A percentile compares a stretch with the other conserved stretches of the same genome.
Evolutionary conservation across 2,797 vertebrate genomes (phyloP).

Genomic region (Erithacus rubecula): DNA sequence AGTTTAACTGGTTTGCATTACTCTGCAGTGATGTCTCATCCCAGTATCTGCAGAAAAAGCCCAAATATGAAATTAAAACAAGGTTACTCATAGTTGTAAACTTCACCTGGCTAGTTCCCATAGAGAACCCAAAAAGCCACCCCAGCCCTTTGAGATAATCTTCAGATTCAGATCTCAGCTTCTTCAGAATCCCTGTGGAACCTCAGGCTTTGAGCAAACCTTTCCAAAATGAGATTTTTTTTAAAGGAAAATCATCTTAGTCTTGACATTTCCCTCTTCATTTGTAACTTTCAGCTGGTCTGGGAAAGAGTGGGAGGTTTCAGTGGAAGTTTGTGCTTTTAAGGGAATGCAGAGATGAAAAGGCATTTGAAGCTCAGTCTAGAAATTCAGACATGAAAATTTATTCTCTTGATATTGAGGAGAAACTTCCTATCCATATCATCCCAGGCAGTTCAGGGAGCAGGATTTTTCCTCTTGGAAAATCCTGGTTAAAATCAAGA

Average conservation of each 20-base stretch:
- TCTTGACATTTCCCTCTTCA: neutral
- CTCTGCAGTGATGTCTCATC: neutral
- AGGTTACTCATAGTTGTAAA: neutral
- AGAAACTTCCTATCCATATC: neutral
- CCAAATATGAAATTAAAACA: neutral
- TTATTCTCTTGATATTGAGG: neutral
- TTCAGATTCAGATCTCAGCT: neutral
- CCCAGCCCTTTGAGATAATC: neutral
- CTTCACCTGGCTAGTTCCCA: neutral
- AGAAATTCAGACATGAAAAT: constrained; percentile 54
- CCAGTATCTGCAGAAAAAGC: neutral
- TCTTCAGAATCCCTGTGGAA: neutral
- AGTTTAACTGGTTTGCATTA: neutral
- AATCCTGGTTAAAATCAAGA: neutral
- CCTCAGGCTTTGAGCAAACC: neutral
- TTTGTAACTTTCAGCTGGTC: neutral
- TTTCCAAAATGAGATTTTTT: neutral
- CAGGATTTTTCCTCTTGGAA: neutral
- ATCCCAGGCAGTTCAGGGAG: neutral
- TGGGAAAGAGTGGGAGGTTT: neutral
- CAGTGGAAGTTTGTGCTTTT: neutral
- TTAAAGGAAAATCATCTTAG: neutral
- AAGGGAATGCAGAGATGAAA: neutral
- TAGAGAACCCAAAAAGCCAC: neutral
- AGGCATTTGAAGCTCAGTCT: neutral